These are phyloP conservation scores for Ceyx margarethae DNA, from an alignment of 2,113 vertebrate genomes.

Conservation along the genomic window DNA sequence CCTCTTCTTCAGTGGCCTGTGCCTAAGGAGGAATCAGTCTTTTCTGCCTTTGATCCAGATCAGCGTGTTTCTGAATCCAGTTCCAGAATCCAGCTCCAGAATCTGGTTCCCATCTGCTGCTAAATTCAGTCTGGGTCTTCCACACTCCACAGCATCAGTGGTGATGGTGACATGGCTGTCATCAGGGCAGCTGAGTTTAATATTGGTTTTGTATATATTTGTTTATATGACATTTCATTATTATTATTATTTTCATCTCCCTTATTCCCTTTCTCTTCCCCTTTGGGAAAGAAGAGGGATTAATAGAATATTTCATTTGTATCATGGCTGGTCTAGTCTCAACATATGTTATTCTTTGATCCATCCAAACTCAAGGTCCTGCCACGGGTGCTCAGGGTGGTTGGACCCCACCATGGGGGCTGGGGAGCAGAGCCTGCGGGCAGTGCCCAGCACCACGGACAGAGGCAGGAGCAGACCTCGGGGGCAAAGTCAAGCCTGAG, in stretches of 20 bases:
- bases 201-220: neutral
- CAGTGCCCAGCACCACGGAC: neutral
- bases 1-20: no score
- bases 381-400: neutral
- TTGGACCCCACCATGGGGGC: fast-evolving
- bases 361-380: fast-evolving
- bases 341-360: neutral
- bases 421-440: fast-evolving
- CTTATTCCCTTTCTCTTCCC: neutral
- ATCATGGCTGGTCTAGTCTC: neutral
- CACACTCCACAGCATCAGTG: neutral
- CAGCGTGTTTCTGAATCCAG: no score
- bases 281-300: neutral
- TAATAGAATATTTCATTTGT: neutral
- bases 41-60: no score
- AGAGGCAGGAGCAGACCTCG: neutral
- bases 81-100: no score
- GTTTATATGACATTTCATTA: neutral
- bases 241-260: neutral
- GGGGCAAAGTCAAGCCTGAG: neutral
- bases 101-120: no score
- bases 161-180: neutral
- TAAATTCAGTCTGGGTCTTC: neutral
- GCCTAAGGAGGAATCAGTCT: no score
- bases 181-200: neutral